Base-by-base conservation (phyloP, 2,797 vertebrate species). In the Diceros bicornis region DNA sequence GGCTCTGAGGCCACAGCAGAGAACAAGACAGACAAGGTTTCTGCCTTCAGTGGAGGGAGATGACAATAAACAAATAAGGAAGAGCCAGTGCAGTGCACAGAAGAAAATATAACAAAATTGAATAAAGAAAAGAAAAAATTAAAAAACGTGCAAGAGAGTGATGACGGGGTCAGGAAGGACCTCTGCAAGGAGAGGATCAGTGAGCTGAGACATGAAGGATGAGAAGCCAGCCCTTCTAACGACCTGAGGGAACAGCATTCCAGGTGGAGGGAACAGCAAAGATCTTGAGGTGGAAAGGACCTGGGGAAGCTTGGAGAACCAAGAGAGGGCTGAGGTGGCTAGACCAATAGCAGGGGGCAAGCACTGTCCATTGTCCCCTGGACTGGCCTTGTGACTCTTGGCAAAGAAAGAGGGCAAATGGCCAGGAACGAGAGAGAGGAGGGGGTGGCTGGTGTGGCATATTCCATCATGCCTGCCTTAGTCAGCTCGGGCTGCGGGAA, bases 391-490 rank as follows among this genome's bases (percentile, higher is more conserved):
- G 29, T 47, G 82, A 57, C 27, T 66, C 47, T 25, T 1, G 27
- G 55, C 17, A 62, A 84, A 69, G 4, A 34, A 52, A 66, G 37
- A 79, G 41, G 79, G 79, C 0, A 0, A 84, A 6, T 27, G 69
- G 55, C 41, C 75, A 25, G 32, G 55, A 55, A 27, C 0, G 12
- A 69, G 72, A 55, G 32, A 11, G 37, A 87, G 55, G 37, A 44
- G 47, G 32, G 17, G 66, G 8, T 69, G 50, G 29, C 18, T 0
- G 1, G 41, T 0, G 12, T 1, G 44, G 25, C 47, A 25, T 14
- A 27, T 23, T 47, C 37, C 8, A 1, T 23, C 1, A n/a, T 6
- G 41, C 12, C 11, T 10, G 7, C 5, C 32, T 50, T 1, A 17
- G 18, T 59, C 50, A 32, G 52, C n/a, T 78, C 4, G 6, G n/a